These are phyloP conservation scores for Bicyclus anynana DNA, from an alignment of 1,140 invertebrate species.

Conservation along the genomic window DNA sequence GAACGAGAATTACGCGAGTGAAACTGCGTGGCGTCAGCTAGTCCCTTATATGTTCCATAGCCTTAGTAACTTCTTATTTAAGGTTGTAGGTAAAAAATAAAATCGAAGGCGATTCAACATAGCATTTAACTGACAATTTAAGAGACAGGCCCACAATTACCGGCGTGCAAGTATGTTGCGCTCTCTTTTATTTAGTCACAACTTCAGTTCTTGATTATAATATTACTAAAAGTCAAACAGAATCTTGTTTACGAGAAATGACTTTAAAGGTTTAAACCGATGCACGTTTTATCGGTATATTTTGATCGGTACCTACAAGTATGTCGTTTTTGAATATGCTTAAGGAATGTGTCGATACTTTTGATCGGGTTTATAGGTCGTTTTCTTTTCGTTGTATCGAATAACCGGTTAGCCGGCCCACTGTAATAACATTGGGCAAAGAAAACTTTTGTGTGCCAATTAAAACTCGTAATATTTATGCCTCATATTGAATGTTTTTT, in stretches of 20 bases:
- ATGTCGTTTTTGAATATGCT: background rate
- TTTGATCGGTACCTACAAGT: conserved; percentile 5
- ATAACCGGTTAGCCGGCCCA: conserved; percentile 3
- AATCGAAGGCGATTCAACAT: conserved; percentile 9
- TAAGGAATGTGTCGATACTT: conserved; percentile 4
- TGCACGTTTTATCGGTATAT: conserved; percentile 6
- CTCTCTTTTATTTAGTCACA: background rate
- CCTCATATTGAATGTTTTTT: too few relatives aligned
- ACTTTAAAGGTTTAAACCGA: background rate
- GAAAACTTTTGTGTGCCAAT: background rate
- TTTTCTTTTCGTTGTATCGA: conserved; percentile 6
- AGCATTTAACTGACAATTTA: conserved; percentile 35
- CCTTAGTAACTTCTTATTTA: too few relatives aligned
- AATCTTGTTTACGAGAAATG: background rate
- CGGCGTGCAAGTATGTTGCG: conserved; percentile 9
- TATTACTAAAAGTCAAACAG: background rate
- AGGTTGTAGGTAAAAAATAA: conserved; percentile 9
- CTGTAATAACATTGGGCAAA: background rate
- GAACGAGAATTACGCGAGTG: too few relatives aligned
- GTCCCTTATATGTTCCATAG: too few relatives aligned
- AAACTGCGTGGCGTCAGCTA: too few relatives aligned
- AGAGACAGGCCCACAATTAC: conserved; percentile 37
- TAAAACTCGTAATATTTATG: background rate
- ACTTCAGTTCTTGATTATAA: background rate
- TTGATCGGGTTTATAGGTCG: conserved; percentile 1